Evolutionary conservation across 1,140 invertebrate species (phyloP), one percentile per base, ranked within the genome.

Genomic region (Drosophila virilis): DNA sequence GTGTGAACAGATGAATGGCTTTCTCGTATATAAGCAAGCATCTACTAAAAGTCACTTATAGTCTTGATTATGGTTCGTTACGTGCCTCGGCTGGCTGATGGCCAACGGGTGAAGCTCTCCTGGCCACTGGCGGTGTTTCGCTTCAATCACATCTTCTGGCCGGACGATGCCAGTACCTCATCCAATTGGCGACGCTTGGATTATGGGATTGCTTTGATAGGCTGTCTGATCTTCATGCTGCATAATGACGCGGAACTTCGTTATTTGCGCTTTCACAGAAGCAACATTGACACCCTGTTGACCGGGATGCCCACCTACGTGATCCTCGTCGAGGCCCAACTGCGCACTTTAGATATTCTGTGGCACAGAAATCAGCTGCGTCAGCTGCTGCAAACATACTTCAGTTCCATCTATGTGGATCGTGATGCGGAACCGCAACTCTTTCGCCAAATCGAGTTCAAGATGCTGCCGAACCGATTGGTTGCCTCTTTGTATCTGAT

Each of bases 291-390:
- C 55, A 43, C 54, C 1, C 68, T 91, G 38, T 55, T 91, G 0
- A 82, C 80, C 1, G 86, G 90, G 2, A 78, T 90, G 35, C 90
- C 90, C 2, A 89, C 90, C 0, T 91, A 85, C 55, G 40, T 91
- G 46, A 74, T 90, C 9, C 48, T 91, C 2, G 67, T 91, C n/a
- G 90, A 91, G 57, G 71, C 74, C 2, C 80, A 91, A 32, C 50
- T 91, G 15, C 68, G 90, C 0, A 61, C 64, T 12, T 37, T 77
- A 1, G 61, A 85, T 6, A 46, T 76, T 7, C 55, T 83, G 0
- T 1, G 62, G 1, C 54, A 73, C 6, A 65, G 72, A 2, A 13
- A 32, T 3, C n/a, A 71, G 0, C 60, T 90, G 2, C 80, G 61
- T 2, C 28, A 38, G 8, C 62, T 91, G 12, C 38, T 91, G 17